Percentiles rank a stretch among this genome's conserved stretches.
phyloP scores from a whole-genome alignment of 2,113 vertebrate genomes.

The Ameiurus melas region DNA sequence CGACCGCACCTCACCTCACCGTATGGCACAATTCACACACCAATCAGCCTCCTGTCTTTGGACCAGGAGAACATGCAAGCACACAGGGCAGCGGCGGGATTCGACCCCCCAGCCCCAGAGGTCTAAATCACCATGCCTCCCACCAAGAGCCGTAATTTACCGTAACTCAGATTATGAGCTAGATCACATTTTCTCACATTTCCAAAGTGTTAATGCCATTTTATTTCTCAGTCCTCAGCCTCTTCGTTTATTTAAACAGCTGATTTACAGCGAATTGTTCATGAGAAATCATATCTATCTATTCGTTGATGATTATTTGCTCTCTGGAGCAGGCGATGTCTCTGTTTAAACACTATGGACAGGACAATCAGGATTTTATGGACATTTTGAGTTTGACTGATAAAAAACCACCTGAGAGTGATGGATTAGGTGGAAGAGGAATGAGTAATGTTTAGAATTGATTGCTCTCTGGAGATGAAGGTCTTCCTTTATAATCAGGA shows the following conservation, averaged over 20 bases:
- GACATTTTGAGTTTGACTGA: not conserved
- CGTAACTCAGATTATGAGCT: not conserved
- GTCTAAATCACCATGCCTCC: too few species aligned
- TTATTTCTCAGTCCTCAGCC: not conserved
- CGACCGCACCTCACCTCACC: too few species aligned
- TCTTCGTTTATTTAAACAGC: not conserved
- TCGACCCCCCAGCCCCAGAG: too few species aligned
- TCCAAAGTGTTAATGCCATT: not conserved
- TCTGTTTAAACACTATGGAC: not conserved
- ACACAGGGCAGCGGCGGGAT: too few species aligned
- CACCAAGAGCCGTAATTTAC: not conserved
- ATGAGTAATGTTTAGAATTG: not conserved
- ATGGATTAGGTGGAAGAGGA: not conserved
- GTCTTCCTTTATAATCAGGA: not conserved
- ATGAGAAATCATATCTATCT: not conserved
- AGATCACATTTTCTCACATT: not conserved
- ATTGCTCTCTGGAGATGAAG: not conserved
- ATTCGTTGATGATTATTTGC: not conserved
- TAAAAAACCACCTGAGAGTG: not conserved
- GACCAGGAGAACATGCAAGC: too few species aligned
- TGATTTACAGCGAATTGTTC: not conserved
- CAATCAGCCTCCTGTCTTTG: too few species aligned
- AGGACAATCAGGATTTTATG: not conserved
- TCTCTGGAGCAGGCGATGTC: not conserved
- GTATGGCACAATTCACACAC: too few species aligned